Evolutionary conservation across 2,888 invertebrate genomes (phyloP).

Genomic region (Diploptera punctata): DNA sequence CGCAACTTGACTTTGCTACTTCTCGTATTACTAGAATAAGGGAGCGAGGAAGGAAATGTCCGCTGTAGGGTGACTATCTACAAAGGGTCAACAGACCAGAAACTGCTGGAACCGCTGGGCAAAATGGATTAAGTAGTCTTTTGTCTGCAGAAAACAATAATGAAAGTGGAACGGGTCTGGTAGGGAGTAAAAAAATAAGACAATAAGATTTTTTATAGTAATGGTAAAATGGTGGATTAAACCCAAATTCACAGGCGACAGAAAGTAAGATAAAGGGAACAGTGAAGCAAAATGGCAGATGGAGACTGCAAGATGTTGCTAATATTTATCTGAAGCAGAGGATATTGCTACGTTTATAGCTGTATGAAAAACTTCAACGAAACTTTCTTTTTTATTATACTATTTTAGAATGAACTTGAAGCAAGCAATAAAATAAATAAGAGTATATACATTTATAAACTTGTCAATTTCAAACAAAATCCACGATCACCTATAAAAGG

Average conservation of each 20-base stretch:
- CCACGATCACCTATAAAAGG: too few relatives aligned
- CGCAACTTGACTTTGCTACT: too few relatives aligned
- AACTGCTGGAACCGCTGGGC: not conserved
- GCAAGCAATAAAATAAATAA: too few relatives aligned
- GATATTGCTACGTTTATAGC: too few relatives aligned
- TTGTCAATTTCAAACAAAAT: too few relatives aligned
- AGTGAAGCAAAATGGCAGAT: not conserved
- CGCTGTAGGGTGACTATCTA: not conserved
- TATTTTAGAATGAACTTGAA: too few relatives aligned
- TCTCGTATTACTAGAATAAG: too few relatives aligned
- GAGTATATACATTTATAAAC: too few relatives aligned
- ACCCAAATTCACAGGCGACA: not conserved
- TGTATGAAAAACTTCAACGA: too few relatives aligned
- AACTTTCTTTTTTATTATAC: too few relatives aligned
- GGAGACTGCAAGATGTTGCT: too few relatives aligned
- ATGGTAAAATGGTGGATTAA: not conserved
- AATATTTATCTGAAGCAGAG: too few relatives aligned
- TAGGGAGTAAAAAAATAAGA: not conserved
- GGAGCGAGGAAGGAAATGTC: not conserved
- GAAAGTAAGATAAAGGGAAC: not conserved
- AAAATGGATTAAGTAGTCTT: constrained; percentile 31
- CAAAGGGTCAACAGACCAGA: constrained; percentile 25
- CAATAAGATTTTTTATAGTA: not conserved
- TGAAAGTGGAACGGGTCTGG: constrained; percentile 12
- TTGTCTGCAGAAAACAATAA: constrained; percentile 28